A percentile compares a stretch with the other conserved stretches of the same genome.
These are phyloP conservation scores for Lasius platythorax DNA, from an alignment of 2,888 invertebrate genomes.

Conservation along the genomic window DNA sequence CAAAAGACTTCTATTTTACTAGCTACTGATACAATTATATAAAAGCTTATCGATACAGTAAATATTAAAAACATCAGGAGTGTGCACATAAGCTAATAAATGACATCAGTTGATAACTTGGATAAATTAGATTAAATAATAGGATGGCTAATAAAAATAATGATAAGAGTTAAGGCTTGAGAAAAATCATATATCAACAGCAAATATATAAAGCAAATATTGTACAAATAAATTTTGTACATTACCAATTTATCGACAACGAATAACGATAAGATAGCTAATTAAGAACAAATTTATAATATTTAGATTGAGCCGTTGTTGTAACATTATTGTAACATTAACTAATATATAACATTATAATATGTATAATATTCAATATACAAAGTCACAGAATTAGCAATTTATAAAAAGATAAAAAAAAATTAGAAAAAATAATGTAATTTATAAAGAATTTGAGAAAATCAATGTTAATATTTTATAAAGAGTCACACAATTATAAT, in stretches of 20 bases:
- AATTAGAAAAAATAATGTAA: background rate
- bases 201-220: background rate
- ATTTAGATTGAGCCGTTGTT: background rate
- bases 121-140: background rate
- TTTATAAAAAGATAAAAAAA: background rate
- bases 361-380: background rate
- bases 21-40: background rate
- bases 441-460: constrained; percentile 11
- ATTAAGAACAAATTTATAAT: background rate
- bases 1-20: constrained; percentile 6
- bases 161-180: background rate
- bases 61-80: background rate
- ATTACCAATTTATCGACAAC: constrained; percentile 26
- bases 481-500: background rate
- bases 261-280: background rate
- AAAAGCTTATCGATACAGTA: constrained; percentile 12
- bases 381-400: background rate
- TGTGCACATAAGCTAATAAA: background rate
- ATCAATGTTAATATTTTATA: constrained; percentile 24
- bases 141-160: constrained; percentile 13
- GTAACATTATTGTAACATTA: background rate
- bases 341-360: background rate
- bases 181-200: background rate
- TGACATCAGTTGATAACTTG: constrained; percentile 5
- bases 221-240: background rate